Evolutionary conservation across 2,888 invertebrate species (phyloP), one percentile per base, ranked within the genome.

Genomic region (Campoplex nolae): DNA sequence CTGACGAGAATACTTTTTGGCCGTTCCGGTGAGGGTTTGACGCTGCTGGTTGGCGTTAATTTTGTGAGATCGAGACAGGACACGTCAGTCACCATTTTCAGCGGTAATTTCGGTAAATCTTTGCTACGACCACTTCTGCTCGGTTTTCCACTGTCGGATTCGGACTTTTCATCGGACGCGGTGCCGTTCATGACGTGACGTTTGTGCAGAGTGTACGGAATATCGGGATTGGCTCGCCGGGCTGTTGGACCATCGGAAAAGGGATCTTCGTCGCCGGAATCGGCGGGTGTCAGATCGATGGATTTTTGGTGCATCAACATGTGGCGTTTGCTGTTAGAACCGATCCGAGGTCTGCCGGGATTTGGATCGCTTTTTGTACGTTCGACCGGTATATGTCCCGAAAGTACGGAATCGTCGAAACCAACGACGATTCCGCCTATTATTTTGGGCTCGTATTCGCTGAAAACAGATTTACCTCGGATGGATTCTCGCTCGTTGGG

Each of bases 331-430:
- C 97, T 96, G 92, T 96, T 97, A 6, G 97, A 97, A 84, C 96
- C 97, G 79, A 97, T 95, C 23, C 97, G 95, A 86, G 97, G 97
- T 83, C 97, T 95, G 90, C 96, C 96, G 0, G 97, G 97, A 93
- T 97, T 97, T 0, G 98, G 98, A 95, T 98, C 98, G 91, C 98
- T 98, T 93, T 98, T 98, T 6, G 98, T 98, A 88, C 98, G 96
- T 93, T 97, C 98, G 0, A 97, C 97, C 0, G 97, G 97, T 8
- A 96, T 95, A 90, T 96, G 97, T 90, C 94, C 90, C 88, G 93
- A 74, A 48, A 90, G 73, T 28, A 81, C 77, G 28, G 89, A 87
- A 13, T 94, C 93, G 75, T 93, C 93, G 85, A 94, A 94, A 3
- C 94, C 94, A 2, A 94, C 77, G 7, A 94, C 93, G 6, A 93